Evolutionary conservation across 1,140 invertebrate genomes (phyloP).

Genomic region (Drosophila bocki): DNA sequence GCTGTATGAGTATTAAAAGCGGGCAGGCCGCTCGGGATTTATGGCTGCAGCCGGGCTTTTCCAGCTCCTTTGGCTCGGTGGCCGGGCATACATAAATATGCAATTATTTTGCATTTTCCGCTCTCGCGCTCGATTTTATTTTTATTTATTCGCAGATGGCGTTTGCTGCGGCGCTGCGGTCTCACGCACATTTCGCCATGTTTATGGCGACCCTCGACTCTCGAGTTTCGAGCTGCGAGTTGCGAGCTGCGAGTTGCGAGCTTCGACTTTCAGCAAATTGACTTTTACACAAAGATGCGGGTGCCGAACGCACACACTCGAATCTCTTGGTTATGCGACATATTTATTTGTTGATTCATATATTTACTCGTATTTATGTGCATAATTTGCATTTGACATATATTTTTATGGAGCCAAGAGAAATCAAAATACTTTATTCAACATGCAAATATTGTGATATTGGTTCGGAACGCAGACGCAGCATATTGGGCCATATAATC

Average conservation of each 20-base stretch:
- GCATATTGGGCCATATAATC: conserved; percentile 16
- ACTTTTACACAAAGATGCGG: conserved; percentile 60
- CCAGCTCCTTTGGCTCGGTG: conserved; percentile 38
- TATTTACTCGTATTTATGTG: conserved; percentile 73
- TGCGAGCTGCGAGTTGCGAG: neutral
- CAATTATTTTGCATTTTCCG: conserved; percentile 80
- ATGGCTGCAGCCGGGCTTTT: conserved; percentile 30
- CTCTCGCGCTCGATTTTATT: conserved; percentile 41
- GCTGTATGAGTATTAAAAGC: conserved; percentile 47
- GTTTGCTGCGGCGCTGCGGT: conserved; percentile 34
- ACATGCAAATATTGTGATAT: conserved; percentile 37
- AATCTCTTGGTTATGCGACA: conserved; percentile 58
- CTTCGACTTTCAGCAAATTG: conserved; percentile 75
- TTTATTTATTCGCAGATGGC: conserved; percentile 54
- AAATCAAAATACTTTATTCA: conserved; percentile 46
- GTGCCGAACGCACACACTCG: conserved; percentile 2
- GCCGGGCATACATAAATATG: conserved; percentile 73
- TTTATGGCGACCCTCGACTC: conserved; percentile 52
- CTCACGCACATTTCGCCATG: conserved; percentile 66
- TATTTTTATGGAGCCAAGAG: conserved; percentile 63
- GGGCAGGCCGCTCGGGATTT: conserved; percentile 51
- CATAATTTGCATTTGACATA: conserved; percentile 81
- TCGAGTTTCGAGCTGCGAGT: conserved; percentile 20
- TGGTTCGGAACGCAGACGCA: neutral
- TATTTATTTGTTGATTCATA: conserved; percentile 79